Evolutionary conservation across 2,888 invertebrate genomes (phyloP).

Genomic region (Drosophila fulvimacula): DNA sequence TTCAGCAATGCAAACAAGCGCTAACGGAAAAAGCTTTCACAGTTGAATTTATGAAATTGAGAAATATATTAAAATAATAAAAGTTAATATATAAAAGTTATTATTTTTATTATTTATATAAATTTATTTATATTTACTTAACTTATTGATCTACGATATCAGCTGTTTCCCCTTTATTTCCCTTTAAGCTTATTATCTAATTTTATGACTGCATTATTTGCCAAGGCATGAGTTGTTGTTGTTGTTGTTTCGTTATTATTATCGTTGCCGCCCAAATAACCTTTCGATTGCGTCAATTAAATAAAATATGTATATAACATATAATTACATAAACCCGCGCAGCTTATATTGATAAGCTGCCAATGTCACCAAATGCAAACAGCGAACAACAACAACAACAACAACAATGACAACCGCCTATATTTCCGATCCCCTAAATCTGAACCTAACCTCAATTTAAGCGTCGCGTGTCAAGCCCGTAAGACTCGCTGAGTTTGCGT

Average conservation of each 20-base stretch:
- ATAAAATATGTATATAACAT: conserved; percentile 53
- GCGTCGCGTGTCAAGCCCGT: conserved; percentile 9
- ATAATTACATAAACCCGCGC: conserved; percentile 58
- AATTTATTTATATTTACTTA: background rate
- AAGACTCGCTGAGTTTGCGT: conserved; percentile 26
- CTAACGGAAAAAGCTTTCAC: conserved; percentile 34
- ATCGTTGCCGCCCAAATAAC: conserved; percentile 63
- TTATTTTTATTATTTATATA: background rate
- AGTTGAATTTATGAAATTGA: background rate
- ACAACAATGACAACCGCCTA: conserved; percentile 21
- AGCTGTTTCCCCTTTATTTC: background rate
- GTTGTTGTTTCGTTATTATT: conserved; percentile 17
- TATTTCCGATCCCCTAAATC: conserved; percentile 29
- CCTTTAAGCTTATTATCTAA: conserved; percentile 13
- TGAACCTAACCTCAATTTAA: conserved; percentile 23
- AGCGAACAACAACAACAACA: conserved; percentile 33
- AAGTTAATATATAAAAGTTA: background rate
- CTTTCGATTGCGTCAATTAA: conserved; percentile 73
- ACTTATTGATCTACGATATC: background rate
- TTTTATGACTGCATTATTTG: conserved; percentile 12
- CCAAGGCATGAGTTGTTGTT: conserved; percentile 16
- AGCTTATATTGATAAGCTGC: conserved; percentile 51
- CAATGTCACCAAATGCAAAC: conserved; percentile 62
- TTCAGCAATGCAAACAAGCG: conserved; percentile 19
- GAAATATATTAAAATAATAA: too few species aligned